Conservation (phyloP, 2,888 invertebrate species). For the Cyclophora punctaria region DNA sequence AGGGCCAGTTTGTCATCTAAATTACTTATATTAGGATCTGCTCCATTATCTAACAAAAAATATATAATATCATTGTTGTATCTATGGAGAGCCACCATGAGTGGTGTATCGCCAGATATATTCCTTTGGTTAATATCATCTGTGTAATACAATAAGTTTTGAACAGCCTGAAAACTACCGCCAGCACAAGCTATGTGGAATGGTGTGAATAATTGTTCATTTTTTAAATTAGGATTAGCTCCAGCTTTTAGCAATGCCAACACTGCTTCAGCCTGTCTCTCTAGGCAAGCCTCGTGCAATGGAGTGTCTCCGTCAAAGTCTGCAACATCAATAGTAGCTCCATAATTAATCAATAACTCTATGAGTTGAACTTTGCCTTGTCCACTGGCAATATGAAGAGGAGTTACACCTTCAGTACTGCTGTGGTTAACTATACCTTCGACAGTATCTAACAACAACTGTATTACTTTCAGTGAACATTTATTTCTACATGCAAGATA, state of each 20-base stretch:
- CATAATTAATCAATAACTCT: conserved; percentile 52
- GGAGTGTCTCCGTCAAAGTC: conserved; percentile 70
- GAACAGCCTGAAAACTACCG: conserved; percentile 45
- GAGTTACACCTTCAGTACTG: conserved; percentile 64
- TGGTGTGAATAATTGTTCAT: conserved; percentile 50
- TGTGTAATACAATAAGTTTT: conserved; percentile 46
- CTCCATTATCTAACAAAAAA: conserved; percentile 53
- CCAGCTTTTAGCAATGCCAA: conserved; percentile 54
- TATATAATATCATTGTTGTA: conserved; percentile 43
- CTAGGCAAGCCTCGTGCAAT: conserved; percentile 58
- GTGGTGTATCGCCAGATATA: conserved; percentile 46
- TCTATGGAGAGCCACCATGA: conserved; percentile 50
- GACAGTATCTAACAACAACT: conserved; percentile 45
- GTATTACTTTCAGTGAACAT: conserved; percentile 47
- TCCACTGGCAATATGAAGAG: conserved; percentile 54
- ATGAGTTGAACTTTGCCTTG: conserved; percentile 55
- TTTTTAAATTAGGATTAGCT: conserved; percentile 52
- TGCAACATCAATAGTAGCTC: conserved; percentile 55
- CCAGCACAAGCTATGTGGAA: conserved; percentile 63
- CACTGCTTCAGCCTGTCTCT: conserved; percentile 39
- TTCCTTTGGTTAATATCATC: conserved; percentile 50
- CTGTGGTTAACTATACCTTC: conserved; percentile 58
- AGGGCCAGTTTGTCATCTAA: conserved; percentile 43
- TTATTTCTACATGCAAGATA: conserved; percentile 57
- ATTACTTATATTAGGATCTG: conserved; percentile 55